Base-by-base conservation (phyloP, 2,888 invertebrate species). In the Achlya flavicornis region DNA sequence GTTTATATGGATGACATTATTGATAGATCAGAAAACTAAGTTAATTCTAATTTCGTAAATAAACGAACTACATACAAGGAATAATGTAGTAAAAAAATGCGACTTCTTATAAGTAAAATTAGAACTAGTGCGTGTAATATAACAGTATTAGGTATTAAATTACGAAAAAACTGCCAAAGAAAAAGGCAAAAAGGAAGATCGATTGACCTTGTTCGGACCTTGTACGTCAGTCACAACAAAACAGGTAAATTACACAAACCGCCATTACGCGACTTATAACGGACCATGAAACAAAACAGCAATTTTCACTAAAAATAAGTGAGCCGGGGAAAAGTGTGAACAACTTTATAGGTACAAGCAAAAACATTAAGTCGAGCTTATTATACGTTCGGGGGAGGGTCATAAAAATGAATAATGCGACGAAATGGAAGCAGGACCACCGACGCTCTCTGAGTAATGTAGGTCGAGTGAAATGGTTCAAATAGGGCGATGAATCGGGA, bases 331-430 rank as follows among this genome's bases (percentile, higher is more conserved):
- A 53, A 53, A 53, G 53, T 53, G 53, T 53, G 53, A 53, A 53
- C 53, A 53, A 53, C 53, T 53, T 53, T 53, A 53, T 53, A n/a
- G n/a, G n/a, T n/a, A 53, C 53, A 53, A 53, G 53, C 53, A 53
- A 53, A 53, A 53, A 19, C 53, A 53, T 53, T 53, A 53, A 19
- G 19, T 53, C 53, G 53, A 53, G 53, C 53, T 53, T 53, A 53
- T 53, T 53, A 53, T 53, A 53, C 53, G 53, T 53, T 53, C 53
- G 16, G 10, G 53, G 53, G 53, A 53, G 53, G 53, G 53, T 19
- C 53, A 53, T 53, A 53, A 53, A 53, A 53, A 53, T 53, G 53
- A 53, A 53, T 53, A 53, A 53, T 53, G 7, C 53, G 53, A n/a
- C 10, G 19, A 53, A 53, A 53, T 53, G 53, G 53, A 53, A 53